Conservation (phyloP, 2,113 vertebrate species). For the Isurus oxyrinchus region DNA sequence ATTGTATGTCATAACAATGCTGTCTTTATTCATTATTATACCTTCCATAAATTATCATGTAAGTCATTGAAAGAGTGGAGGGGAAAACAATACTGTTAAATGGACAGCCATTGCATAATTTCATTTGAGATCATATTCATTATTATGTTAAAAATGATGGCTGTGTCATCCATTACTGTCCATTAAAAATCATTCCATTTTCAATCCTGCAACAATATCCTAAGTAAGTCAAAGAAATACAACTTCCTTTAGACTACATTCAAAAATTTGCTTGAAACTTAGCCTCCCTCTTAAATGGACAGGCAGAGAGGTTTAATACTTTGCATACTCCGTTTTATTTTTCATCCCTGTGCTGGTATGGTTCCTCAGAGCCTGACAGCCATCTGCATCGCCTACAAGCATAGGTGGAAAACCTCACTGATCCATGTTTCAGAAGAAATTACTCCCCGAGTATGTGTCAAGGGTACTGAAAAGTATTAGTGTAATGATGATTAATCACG, state of each 20-base stretch:
- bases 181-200: background rate
- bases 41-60: conserved; percentile 29
- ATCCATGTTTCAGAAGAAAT: background rate
- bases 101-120: background rate
- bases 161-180: background rate
- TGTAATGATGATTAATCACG: background rate
- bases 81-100: conserved; percentile 15
- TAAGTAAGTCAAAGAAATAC: background rate
- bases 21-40: conserved; percentile 8
- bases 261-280: background rate
- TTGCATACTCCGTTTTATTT: background rate
- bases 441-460: background rate
- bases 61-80: conserved; percentile 22
- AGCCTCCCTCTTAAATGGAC: background rate
- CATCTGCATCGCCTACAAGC: background rate
- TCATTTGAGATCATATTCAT: conserved; percentile 13
- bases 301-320: background rate
- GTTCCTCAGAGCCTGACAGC: background rate
- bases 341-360: background rate
- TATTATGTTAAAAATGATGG: conserved; percentile 11
- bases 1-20: conserved; percentile 36
- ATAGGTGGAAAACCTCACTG: background rate
- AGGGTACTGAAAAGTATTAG: background rate
- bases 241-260: background rate
- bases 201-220: background rate